Conservation (phyloP, 2,797 vertebrate species). For the Picus viridis region DNA sequence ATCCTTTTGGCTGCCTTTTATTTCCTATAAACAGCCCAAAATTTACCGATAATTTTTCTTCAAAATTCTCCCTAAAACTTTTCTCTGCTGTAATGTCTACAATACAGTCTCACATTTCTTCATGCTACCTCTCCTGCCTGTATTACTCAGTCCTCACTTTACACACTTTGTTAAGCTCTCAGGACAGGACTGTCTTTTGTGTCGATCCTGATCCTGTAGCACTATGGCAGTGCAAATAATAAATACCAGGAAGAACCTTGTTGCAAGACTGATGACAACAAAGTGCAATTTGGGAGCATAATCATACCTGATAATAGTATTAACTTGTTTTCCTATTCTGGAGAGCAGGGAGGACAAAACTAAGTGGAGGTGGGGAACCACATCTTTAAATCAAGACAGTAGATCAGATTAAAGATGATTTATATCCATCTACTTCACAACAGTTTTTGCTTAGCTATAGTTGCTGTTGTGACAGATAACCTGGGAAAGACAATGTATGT, state of each 20-base stretch:
- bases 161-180: background rate
- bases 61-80: background rate
- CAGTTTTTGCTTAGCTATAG: background rate
- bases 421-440: background rate
- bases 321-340: background rate
- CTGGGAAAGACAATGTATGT: background rate
- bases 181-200: background rate
- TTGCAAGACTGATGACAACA: background rate
- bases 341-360: background rate
- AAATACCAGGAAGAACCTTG: background rate
- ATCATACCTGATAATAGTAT: background rate
- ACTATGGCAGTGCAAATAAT: background rate
- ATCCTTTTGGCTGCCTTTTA: background rate
- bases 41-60: background rate
- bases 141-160: background rate
- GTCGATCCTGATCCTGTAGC: background rate
- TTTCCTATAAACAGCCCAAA: background rate
- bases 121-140: background rate
- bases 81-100: background rate
- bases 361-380: background rate
- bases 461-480: background rate
- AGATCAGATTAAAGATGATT: background rate
- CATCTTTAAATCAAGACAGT: background rate
- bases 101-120: background rate
- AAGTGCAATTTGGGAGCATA: background rate